Conservation (phyloP, 2,113 vertebrate genomes). For the Setophaga coronata region DNA sequence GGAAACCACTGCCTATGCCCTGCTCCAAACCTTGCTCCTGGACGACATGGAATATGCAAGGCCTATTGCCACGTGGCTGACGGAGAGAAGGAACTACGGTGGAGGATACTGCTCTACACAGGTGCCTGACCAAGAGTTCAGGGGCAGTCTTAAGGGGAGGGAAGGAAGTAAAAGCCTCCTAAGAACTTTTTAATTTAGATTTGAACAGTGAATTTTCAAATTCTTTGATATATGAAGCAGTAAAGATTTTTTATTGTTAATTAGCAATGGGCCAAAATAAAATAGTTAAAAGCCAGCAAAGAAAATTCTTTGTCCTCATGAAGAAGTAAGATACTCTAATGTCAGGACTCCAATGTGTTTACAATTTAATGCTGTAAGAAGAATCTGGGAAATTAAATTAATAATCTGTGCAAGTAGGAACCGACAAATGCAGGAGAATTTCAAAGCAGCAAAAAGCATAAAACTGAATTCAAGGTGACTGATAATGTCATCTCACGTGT, state of each 20-base stretch:
- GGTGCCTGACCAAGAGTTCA: background rate
- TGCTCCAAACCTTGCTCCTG: conserved; percentile 74
- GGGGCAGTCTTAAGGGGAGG: background rate
- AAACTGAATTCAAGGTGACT: background rate
- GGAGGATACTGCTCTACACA: conserved; percentile 76
- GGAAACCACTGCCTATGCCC: conserved; percentile 79
- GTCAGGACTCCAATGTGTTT: background rate
- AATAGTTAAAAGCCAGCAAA: background rate
- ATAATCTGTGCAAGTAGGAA: background rate
- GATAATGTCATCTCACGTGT: background rate
- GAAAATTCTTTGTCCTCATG: background rate
- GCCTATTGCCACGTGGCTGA: conserved; percentile 73
- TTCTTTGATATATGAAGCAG: background rate
- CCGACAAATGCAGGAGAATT: background rate
- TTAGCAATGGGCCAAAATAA: background rate
- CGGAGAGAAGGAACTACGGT: conserved; percentile 72
- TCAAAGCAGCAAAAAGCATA: background rate
- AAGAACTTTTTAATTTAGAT: background rate
- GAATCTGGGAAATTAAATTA: background rate
- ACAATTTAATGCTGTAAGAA: background rate
- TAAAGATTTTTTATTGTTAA: background rate
- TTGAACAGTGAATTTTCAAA: background rate
- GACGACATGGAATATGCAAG: conserved; percentile 45
- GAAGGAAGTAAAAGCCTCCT: background rate
- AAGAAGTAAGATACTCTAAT: background rate